Conservation (phyloP, 2,113 vertebrate species). For the Grammomys dolichurus region DNA sequence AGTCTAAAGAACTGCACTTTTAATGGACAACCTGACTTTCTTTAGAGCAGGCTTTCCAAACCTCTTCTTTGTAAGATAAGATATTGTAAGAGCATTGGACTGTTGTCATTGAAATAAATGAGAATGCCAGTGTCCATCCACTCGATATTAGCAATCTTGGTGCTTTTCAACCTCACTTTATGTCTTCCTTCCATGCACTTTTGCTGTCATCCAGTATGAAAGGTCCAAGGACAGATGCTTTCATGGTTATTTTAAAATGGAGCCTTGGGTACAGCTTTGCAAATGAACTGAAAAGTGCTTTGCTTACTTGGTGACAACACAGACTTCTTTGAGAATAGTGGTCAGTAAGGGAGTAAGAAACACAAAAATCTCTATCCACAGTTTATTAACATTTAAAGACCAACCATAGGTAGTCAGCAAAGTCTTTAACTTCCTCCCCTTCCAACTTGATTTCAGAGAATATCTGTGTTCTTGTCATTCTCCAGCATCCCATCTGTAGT, state of each 20-base stretch:
- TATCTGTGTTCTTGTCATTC: background rate
- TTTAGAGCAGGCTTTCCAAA: conserved; percentile 55
- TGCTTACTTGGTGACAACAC: conserved; percentile 11
- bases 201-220: conserved; percentile 71
- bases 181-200: conserved; percentile 65
- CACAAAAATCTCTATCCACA: background rate
- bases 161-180: conserved; percentile 72
- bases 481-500: background rate
- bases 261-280: conserved; percentile 33
- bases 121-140: conserved; percentile 76
- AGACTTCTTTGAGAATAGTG: background rate
- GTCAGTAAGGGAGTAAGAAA: background rate
- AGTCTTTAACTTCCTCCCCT: background rate
- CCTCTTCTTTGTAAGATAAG: conserved; percentile 53
- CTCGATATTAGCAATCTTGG: conserved; percentile 41
- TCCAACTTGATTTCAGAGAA: background rate
- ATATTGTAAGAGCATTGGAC: conserved; percentile 60
- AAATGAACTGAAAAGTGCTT: conserved; percentile 61
- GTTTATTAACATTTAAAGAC: conserved; percentile 20
- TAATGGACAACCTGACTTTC: conserved; percentile 28
- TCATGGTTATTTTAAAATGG: conserved; percentile 58
- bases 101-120: conserved; percentile 77
- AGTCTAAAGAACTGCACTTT: conserved; percentile 23
- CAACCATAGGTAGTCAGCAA: background rate
- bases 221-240: conserved; percentile 57